Percentiles rank a stretch among this genome's conserved stretches.
Evolutionary conservation across 2,797 vertebrate genomes (phyloP).

Genomic region (Cyclopterus lumpus): DNA sequence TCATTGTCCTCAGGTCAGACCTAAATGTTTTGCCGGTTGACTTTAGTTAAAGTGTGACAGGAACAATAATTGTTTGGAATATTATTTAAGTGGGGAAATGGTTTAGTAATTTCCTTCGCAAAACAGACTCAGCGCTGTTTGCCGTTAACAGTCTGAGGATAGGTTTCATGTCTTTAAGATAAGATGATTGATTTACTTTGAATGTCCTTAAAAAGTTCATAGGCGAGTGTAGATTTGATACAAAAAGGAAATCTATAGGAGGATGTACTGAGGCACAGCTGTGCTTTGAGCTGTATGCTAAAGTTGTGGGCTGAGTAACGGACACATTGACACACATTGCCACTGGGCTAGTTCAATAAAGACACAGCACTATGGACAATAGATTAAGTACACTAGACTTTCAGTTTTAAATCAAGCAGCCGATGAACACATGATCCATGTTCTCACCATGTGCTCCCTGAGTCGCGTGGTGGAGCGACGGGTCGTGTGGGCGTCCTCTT

Average conservation of each 20-base stretch:
- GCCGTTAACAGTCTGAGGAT: constrained; percentile 10
- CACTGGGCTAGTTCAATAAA: not conserved
- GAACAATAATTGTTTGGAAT: constrained; percentile 54
- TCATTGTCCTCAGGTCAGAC: constrained; percentile 60
- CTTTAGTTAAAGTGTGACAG: constrained; percentile 38
- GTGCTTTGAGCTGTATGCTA: not conserved
- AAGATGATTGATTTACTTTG: constrained; percentile 44
- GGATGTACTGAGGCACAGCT: not conserved
- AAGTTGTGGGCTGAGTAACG: too few species aligned
- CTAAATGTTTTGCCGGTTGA: constrained; percentile 39
- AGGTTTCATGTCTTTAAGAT: constrained; percentile 22
- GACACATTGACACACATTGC: not conserved
- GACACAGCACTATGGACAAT: not conserved
- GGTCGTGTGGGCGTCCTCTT: constrained; percentile 81
- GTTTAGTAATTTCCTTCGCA: constrained; percentile 49
- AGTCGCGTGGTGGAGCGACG: constrained; percentile 82
- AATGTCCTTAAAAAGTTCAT: constrained; percentile 19
- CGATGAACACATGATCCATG: not conserved
- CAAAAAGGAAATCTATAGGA: constrained; percentile 21
- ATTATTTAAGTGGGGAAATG: constrained; percentile 37
- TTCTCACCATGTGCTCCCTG: constrained; percentile 87
- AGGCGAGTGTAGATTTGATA: constrained; percentile 6
- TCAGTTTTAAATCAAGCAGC: constrained; percentile 8
- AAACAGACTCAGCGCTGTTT: constrained; percentile 33
- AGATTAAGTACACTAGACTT: not conserved